Evolutionary conservation across 2,888 invertebrate species (phyloP).

Genomic region (Myopa tessellatipennis): DNA sequence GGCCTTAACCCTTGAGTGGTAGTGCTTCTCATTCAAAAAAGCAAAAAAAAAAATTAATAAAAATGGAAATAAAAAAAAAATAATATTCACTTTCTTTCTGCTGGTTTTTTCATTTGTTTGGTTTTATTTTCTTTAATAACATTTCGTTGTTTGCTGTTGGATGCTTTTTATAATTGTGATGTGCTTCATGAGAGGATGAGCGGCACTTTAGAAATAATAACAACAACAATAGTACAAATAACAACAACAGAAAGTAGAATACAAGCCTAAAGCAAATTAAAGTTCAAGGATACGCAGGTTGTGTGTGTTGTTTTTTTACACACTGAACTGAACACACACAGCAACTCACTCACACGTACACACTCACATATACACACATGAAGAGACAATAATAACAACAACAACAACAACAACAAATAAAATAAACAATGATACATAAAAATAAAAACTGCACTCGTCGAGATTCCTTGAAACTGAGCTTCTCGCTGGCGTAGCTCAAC

Average conservation of each 20-base stretch:
- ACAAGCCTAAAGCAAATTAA: constrained; percentile 14
- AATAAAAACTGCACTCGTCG: background rate
- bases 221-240: background rate
- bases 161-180: background rate
- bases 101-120: background rate
- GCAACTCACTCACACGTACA: no score
- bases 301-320: background rate
- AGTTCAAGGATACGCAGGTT: constrained; percentile 12
- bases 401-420: no score
- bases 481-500: background rate
- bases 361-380: no score
- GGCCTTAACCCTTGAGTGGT: constrained; percentile 4
- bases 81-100: background rate
- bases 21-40: no score
- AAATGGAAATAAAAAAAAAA: background rate
- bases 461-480: background rate
- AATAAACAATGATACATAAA: background rate
- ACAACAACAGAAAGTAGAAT: background rate
- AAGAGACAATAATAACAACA: no score
- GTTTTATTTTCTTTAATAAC: background rate
- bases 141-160: background rate
- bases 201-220: background rate
- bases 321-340: background rate
- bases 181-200: background rate
- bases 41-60: no score